phyloP scores from a whole-genome alignment of 2,113 vertebrate genomes.

The Lophura nycthemera region DNA sequence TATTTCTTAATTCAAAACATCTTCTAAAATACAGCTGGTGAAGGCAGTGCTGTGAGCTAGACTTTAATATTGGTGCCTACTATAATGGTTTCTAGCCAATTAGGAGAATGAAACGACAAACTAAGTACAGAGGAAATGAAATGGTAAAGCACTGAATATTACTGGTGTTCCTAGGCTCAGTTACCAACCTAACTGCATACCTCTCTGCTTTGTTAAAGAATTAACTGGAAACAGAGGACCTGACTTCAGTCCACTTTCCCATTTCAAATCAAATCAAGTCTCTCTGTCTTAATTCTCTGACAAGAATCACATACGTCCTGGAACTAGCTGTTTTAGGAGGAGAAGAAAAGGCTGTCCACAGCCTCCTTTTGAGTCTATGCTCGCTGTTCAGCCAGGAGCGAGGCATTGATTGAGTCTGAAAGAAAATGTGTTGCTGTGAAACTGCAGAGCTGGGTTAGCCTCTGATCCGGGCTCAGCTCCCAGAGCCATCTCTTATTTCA shows the following conservation, averaged over 20 bases:
- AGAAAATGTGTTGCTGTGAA: neutral
- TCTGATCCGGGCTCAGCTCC: neutral
- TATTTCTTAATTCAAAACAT: neutral
- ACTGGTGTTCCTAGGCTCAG: neutral
- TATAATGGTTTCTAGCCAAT: neutral
- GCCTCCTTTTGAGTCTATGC: neutral
- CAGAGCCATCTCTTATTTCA: neutral
- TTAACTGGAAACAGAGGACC: neutral
- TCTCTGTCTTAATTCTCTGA: neutral
- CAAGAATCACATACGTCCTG: neutral
- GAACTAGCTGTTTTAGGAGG: neutral
- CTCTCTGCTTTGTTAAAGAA: neutral
- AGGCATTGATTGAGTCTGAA: neutral
- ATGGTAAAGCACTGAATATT: neutral
- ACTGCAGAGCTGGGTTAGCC: neutral
- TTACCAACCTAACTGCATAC: neutral
- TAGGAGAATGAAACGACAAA: neutral
- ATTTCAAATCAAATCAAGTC: neutral
- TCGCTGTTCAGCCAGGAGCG: neutral
- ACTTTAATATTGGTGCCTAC: neutral
- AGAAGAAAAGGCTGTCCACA: neutral
- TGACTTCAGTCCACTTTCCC: neutral
- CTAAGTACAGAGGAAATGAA: neutral
- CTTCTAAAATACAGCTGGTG: neutral
- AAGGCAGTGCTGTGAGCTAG: neutral